A percentile compares a stretch with the other conserved stretches of the same genome.
phyloP scores from a whole-genome alignment of 2,797 vertebrate species.

The Setipinna tenuifilis region DNA sequence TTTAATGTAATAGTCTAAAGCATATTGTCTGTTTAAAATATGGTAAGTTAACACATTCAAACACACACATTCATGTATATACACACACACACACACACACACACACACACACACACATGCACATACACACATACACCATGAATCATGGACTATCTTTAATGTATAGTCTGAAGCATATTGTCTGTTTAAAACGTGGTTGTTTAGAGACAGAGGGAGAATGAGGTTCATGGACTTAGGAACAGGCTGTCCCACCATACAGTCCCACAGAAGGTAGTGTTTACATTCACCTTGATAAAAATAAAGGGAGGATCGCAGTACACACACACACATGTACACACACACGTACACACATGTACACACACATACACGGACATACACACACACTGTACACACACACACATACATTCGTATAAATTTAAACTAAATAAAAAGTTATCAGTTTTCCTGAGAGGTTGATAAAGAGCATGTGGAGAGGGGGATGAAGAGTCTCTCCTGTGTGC shows the following conservation, averaged over 20 bases:
- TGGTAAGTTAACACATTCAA: too few relatives aligned
- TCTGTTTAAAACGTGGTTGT: neutral
- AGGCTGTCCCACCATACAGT: neutral
- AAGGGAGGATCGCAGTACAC: neutral
- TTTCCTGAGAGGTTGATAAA: too few relatives aligned
- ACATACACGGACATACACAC: too few relatives aligned
- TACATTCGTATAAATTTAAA: too few relatives aligned
- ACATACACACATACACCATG: neutral
- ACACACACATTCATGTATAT: neutral
- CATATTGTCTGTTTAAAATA: too few relatives aligned
- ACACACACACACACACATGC: neutral
- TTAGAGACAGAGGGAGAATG: neutral
- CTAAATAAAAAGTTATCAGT: too few relatives aligned
- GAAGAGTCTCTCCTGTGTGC: too few relatives aligned
- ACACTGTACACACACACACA: too few relatives aligned
- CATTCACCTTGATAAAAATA: neutral
- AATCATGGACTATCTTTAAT: too few relatives aligned
- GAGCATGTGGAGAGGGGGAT: too few relatives aligned
- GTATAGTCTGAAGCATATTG: too few relatives aligned
- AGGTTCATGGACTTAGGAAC: neutral
- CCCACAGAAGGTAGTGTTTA: neutral
- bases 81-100: neutral
- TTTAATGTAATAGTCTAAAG: too few relatives aligned
- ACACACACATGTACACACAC: neutral
- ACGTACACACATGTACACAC: neutral